A percentile compares a stretch with the other conserved stretches of the same genome.
Evolutionary conservation across 2,797 vertebrate species (phyloP).

Genomic region (Arnoldichthys spilopterus): DNA sequence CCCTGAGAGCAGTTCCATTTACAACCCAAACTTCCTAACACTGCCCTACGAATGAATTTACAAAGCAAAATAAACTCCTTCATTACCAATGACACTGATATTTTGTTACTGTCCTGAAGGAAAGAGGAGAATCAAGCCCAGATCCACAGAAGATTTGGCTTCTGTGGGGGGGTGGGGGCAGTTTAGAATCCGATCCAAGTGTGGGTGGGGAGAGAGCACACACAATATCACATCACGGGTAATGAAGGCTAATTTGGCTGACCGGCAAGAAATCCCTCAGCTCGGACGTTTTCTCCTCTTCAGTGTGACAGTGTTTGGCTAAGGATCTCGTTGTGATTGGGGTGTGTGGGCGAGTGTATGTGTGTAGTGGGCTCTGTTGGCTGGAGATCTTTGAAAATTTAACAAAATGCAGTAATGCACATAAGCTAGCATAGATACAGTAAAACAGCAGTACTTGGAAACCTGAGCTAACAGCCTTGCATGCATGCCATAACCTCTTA

Average conservation of each 20-base stretch:
- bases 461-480: slow-evolving; percentile 6
- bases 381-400: slow-evolving; percentile 4
- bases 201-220: slow-evolving; percentile 32
- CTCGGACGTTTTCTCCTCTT: slow-evolving; percentile 1
- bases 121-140: slow-evolving; percentile 31
- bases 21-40: no score
- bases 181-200: slow-evolving; percentile 1
- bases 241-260: slow-evolving; percentile 35
- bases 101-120: background rate
- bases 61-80: no score
- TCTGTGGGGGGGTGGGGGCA: slow-evolving; percentile 19
- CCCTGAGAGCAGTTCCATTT: no score
- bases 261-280: slow-evolving; percentile 39
- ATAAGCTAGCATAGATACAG: background rate
- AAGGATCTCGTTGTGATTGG: slow-evolving; percentile 20
- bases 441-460: background rate
- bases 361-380: slow-evolving; percentile 28
- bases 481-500: slow-evolving; percentile 6
- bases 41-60: no score
- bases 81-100: no score
- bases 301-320: slow-evolving; percentile 46
- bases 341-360: background rate
- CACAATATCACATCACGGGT: slow-evolving; percentile 24
- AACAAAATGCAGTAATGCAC: background rate
- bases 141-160: slow-evolving; percentile 52